Conservation (phyloP, 2,113 vertebrate genomes). For the Tychaedon coryphoeus region DNA sequence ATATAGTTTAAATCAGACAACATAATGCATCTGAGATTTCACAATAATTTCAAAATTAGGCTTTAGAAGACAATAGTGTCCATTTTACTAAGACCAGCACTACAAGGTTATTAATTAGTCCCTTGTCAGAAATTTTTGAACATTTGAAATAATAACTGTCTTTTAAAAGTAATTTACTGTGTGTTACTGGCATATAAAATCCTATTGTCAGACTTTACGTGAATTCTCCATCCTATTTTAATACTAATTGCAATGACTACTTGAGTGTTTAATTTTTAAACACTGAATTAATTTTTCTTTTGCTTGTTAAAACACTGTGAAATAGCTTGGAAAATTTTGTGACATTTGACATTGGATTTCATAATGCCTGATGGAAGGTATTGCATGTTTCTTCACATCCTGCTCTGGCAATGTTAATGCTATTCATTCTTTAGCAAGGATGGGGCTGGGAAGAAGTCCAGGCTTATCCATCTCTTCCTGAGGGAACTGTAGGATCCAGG, state of each 20-base stretch:
- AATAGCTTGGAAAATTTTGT: background rate
- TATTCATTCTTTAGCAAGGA: background rate
- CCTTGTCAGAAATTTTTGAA: background rate
- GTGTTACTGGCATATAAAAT: background rate
- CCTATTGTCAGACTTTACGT: background rate
- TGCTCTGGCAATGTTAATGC: background rate
- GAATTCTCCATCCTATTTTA: slow-evolving; percentile 5
- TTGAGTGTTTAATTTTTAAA: slow-evolving; percentile 17
- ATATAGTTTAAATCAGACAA: background rate
- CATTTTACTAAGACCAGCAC: background rate
- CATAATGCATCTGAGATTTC: background rate
- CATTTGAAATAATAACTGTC: background rate
- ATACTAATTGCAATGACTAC: background rate
- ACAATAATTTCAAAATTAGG: background rate
- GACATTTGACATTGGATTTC: background rate
- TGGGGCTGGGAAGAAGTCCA: background rate
- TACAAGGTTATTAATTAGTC: background rate
- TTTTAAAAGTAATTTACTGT: background rate
- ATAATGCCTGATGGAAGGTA: background rate
- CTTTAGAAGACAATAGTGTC: background rate
- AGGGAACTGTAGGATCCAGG: background rate
- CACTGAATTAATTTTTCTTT: background rate
- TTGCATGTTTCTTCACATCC: background rate
- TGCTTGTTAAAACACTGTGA: background rate
- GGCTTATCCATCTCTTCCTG: background rate